Evolutionary conservation across 1,140 invertebrate species (phyloP).

Genomic region (Tetranychus urticae): DNA sequence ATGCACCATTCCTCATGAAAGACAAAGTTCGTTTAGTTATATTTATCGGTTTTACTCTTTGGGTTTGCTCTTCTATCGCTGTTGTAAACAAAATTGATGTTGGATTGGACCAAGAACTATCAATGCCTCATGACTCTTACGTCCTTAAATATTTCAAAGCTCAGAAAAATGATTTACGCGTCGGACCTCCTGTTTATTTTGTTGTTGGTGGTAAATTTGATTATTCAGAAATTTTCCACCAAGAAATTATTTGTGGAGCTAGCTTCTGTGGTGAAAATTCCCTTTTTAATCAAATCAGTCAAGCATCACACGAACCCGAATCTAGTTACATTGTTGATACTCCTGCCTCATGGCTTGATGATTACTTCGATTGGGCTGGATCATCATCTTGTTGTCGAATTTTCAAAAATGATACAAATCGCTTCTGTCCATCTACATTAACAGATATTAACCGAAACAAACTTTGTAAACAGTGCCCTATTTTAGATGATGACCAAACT

Average conservation of each 20-base stretch:
- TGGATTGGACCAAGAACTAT: conserved; percentile 65
- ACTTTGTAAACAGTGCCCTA: neutral
- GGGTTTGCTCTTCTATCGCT: conserved; percentile 63
- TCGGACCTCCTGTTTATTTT: conserved; percentile 77
- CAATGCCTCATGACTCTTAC: conserved; percentile 66
- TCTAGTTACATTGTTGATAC: conserved; percentile 49
- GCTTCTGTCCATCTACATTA: conserved; percentile 10
- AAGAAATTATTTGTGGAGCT: conserved; percentile 55
- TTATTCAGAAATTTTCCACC: conserved; percentile 34
- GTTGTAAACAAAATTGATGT: conserved; percentile 57
- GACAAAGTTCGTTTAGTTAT: conserved; percentile 32
- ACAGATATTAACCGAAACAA: neutral
- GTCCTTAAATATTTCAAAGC: conserved; percentile 52
- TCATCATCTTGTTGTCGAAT: conserved; percentile 15
- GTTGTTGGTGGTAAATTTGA: conserved; percentile 50
- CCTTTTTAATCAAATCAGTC: conserved; percentile 53
- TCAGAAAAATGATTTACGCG: conserved; percentile 44
- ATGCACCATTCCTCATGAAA: conserved; percentile 64
- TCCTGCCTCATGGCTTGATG: conserved; percentile 70
- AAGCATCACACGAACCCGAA: conserved; percentile 34
- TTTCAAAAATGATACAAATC: conserved; percentile 32
- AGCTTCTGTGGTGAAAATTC: conserved; percentile 54
- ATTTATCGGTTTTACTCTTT: conserved; percentile 55
- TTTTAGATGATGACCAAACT: neutral
- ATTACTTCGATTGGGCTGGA: conserved; percentile 58